Base-by-base conservation (phyloP, 2,113 vertebrate species). In the Ageneiosus marmoratus region DNA sequence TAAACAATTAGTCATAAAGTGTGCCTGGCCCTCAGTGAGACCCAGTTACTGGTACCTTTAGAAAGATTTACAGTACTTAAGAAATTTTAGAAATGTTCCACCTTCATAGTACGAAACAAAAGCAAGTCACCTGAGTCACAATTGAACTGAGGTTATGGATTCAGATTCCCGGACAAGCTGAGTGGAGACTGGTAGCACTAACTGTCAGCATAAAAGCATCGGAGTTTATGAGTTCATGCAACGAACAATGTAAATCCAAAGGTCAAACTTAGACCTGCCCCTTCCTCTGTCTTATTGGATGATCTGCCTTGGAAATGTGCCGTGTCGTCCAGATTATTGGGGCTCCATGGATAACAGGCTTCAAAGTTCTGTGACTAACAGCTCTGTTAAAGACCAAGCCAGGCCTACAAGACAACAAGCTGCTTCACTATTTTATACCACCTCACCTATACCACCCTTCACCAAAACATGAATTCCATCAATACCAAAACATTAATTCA, bases 51-150 rank as follows among this genome's bases (percentile, higher is more conserved):
- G 65, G 27, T 27, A 20, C 27, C 60, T 15, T 5, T 16, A n/a
- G 34, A 9, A 41, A 18, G 0, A 4, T 48, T 82, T 62, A n/a
- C 15, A 56, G 20, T 11, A 27, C 67, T 48, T 55, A 77, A 48
- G 4, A 73, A 5, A 73, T 41, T 27, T 44, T 11, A 46, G 2
- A 75, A 34, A 53, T 6, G 16, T 53, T 18, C 50, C 37, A 84
- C n/a, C 72, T 15, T 12, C 34, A 27, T 22, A 6, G 74, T 58
- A 34, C 22, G 51, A 77, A 50, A 44, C 46, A 63, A 58, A 56
- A 29, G 20, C 13, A 50, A 62, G 53, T 85, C 65, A 88, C 87
- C 87, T 83, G 85, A 51, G 78, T 62, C 62, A 29, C 16, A 9
- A 41, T 62, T 22, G 53, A 50, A 7, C 1, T 5, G n/a, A 32